phyloP scores from a whole-genome alignment of 1,140 invertebrate genomes.

The Drosophila leontia region DNA sequence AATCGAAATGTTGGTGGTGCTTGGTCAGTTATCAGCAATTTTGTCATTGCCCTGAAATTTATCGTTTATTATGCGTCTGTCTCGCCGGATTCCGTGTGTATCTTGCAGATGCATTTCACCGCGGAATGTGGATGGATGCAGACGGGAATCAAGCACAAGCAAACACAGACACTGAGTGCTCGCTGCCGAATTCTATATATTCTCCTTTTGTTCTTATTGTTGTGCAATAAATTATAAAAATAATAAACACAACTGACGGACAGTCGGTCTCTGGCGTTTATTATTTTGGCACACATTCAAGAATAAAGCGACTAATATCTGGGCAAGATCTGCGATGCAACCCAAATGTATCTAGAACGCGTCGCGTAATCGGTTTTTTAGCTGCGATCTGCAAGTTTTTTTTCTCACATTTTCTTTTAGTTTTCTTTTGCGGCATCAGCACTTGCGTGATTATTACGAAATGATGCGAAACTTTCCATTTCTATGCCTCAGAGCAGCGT shows the following conservation, averaged over 20 bases:
- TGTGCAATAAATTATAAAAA: slow-evolving; percentile 71
- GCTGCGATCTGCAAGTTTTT: slow-evolving; percentile 44
- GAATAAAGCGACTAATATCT: slow-evolving; percentile 22
- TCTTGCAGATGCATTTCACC: slow-evolving; percentile 70
- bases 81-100: slow-evolving; percentile 48
- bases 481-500: slow-evolving; percentile 57
- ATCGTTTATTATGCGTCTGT: slow-evolving; percentile 70
- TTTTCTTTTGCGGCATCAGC: slow-evolving; percentile 6
- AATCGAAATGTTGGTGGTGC: slow-evolving; percentile 50
- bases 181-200: slow-evolving; percentile 4
- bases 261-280: slow-evolving; percentile 15
- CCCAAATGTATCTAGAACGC: slow-evolving; percentile 71
- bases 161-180: slow-evolving; percentile 11
- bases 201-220: slow-evolving; percentile 36
- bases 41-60: slow-evolving; percentile 76
- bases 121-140: slow-evolving; percentile 33
- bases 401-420: slow-evolving; percentile 17
- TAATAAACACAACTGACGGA: slow-evolving; percentile 66
- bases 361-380: slow-evolving; percentile 77
- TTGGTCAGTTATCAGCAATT: slow-evolving; percentile 76
- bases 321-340: slow-evolving; percentile 51
- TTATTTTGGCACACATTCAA: slow-evolving; percentile 69
- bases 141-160: slow-evolving; percentile 18
- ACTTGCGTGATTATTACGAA: slow-evolving; percentile 32
- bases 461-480: slow-evolving; percentile 75